phyloP scores from a whole-genome alignment of 2,888 invertebrate species.

The Dynastes hyllus region DNA sequence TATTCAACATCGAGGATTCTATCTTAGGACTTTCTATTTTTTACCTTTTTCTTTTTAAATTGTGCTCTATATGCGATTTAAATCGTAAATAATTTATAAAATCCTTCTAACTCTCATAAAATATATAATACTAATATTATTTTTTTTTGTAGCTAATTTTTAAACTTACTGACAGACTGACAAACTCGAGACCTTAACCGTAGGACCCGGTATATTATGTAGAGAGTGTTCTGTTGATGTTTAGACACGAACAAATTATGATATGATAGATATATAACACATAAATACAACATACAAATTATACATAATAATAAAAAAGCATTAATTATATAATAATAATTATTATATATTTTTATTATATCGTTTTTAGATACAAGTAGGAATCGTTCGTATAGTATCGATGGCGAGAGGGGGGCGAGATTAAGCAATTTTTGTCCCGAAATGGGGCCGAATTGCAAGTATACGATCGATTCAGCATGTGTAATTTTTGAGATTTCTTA shows the following conservation, averaged over 20 bases:
- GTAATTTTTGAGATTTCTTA: conserved; percentile 19
- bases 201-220: background rate
- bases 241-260: conserved; percentile 33
- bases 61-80: too few species aligned
- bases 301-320: conserved; percentile 16
- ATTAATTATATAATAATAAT: conserved; percentile 31
- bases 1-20: too few species aligned
- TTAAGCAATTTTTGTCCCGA: background rate
- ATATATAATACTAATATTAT: too few species aligned
- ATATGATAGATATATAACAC: background rate
- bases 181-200: too few species aligned
- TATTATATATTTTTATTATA: conserved; percentile 47
- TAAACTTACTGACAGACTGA: background rate
- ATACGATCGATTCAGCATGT: conserved; percentile 33
- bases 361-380: conserved; percentile 36
- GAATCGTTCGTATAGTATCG: background rate
- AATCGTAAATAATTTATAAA: too few species aligned
- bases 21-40: too few species aligned
- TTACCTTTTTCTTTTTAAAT: too few species aligned
- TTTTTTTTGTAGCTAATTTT: too few species aligned
- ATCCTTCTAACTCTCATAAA: too few species aligned
- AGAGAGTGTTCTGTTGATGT: conserved; percentile 23
- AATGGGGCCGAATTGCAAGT: background rate
- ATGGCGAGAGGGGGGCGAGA: background rate
- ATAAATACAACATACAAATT: conserved; percentile 27